Conservation (phyloP, 2,797 vertebrate species). For the Alcedo quadribrachys region DNA sequence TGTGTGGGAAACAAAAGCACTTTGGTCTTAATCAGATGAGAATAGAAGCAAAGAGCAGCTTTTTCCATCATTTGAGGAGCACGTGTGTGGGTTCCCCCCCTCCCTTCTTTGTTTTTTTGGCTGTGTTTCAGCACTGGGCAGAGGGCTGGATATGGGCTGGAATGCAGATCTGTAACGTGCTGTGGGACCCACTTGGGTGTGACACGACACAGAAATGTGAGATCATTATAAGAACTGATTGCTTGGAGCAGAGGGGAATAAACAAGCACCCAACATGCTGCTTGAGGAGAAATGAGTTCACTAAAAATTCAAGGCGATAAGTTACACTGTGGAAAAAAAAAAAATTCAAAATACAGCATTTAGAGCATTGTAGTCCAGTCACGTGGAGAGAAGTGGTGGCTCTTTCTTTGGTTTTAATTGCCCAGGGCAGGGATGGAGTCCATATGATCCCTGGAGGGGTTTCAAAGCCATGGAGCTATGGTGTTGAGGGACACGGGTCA, state of each 20-base stretch:
- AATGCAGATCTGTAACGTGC: neutral
- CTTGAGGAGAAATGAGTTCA: neutral
- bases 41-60: neutral
- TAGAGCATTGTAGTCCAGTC: neutral
- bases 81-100: rapidly evolving
- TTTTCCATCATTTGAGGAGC: neutral
- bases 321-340: neutral
- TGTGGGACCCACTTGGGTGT: neutral
- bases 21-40: neutral
- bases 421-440: neutral
- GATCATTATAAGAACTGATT: neutral
- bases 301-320: neutral
- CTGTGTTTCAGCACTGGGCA: neutral
- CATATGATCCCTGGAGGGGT: neutral
- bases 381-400: neutral
- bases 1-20: neutral
- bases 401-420: neutral
- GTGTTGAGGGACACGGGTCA: neutral
- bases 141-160: neutral
- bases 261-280: neutral
- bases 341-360: neutral
- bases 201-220: neutral
- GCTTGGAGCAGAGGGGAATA: neutral
- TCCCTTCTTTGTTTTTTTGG: neutral
- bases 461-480: neutral